phyloP scores from a whole-genome alignment of 2,888 invertebrate genomes.

The Hymenopus coronatus region DNA sequence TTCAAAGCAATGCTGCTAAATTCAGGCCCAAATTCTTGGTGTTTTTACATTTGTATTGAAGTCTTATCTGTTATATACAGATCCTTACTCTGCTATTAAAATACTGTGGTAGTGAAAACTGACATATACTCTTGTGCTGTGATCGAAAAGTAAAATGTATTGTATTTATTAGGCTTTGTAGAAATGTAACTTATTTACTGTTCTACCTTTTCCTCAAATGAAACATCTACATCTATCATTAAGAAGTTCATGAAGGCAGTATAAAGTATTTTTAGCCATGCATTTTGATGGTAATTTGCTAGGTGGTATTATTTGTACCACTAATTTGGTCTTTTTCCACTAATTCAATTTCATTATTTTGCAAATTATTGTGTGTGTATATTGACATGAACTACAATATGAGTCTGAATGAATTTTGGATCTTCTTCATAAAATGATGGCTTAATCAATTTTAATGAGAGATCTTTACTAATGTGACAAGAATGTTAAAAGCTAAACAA shows the following conservation, averaged over 20 bases:
- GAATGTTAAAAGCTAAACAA: neutral
- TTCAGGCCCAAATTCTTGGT: neutral
- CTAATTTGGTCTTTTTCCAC: too few species aligned
- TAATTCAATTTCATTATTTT: too few species aligned
- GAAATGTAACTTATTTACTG: neutral
- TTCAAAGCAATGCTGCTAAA: neutral
- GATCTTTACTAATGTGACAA: neutral
- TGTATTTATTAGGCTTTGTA: neutral
- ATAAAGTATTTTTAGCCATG: neutral
- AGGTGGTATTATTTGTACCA: neutral
- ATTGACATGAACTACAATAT: neutral
- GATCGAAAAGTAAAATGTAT: neutral
- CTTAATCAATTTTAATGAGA: neutral
- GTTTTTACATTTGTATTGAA: neutral
- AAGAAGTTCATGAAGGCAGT: neutral
- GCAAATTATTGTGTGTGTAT: neutral
- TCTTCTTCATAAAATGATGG: neutral
- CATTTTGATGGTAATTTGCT: neutral
- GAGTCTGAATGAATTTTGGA: neutral
- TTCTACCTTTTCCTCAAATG: neutral
- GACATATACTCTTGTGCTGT: neutral
- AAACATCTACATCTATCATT: neutral
- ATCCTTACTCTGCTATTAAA: neutral
- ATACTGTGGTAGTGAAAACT: neutral
- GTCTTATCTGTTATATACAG: neutral